Base-by-base conservation (phyloP, 2,797 vertebrate species). In the Lepidocolaptes lacrymiger region DNA sequence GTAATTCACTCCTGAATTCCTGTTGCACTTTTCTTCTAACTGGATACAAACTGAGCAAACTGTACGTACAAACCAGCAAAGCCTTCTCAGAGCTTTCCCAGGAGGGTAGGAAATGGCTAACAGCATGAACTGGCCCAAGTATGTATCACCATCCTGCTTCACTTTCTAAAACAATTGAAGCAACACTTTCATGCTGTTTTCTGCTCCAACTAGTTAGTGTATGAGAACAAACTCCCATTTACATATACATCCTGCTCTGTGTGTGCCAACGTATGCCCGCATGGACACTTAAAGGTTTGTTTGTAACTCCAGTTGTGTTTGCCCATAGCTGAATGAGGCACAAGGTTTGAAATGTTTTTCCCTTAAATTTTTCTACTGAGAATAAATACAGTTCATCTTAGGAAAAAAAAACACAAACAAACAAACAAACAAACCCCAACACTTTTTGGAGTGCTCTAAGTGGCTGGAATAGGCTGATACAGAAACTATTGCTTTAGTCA, bases 141-240 rank as follows among this genome's bases (percentile, higher is more conserved):
- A 88, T 84, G 39, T 59, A 69, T 34, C 56, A 66, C 49, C 55
- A 32, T 58, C 36, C 26, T 32, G 26, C 43, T 75, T 67, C 61
- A n/a, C 16, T 85, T 92, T 72, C 75, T 64, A 32, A 92, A 83
- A 62, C 37, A 58, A 64, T 52, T 79, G 61, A 88, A 96, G 13
- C 39, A 68, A 68, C 12, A 11, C n/a, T 78, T 78, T 34, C 23
- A 43, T n/a, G 17, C n/a, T 69, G 58, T 59, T 68, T 83, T 74
- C 63, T 68, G 36, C 48, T 72, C 37, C 48, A 54, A n/a, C 9
- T 85, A 28, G 36, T 30, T 22, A 37, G 27, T 27, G 20, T 32
- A 24, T 55, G 55, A 75, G 24, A 95, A 37, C 63, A 91, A 88
- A 68, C 27, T 46, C 17, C 21, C 28, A 14, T 77, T 37, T 68